A percentile compares a stretch with the other conserved stretches of the same genome.
Evolutionary conservation across 2,113 vertebrate genomes (phyloP).

Genomic region (Malurus cyaneus): DNA sequence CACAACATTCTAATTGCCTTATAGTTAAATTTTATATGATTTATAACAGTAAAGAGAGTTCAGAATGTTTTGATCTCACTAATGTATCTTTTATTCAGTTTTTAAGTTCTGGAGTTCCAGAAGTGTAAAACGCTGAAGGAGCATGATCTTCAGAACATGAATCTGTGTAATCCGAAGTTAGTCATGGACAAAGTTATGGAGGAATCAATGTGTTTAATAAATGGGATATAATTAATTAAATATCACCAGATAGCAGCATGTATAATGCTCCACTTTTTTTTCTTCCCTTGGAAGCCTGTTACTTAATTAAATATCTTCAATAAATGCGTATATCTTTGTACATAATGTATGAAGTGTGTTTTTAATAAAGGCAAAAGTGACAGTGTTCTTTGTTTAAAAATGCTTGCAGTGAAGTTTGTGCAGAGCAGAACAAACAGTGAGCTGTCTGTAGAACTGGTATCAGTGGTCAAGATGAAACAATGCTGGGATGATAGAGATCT

Average conservation of each 20-base stretch:
- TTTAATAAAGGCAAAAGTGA: not conserved
- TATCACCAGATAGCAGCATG: not conserved
- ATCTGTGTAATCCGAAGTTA: not conserved
- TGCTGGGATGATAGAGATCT: not conserved
- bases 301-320: not conserved
- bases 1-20: not conserved
- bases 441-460: not conserved
- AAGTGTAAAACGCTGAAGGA: not conserved
- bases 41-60: not conserved
- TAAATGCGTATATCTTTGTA: not conserved
- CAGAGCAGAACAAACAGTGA: not conserved
- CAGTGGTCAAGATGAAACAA: not conserved
- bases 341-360: not conserved
- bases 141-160: not conserved
- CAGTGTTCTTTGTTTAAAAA: not conserved
- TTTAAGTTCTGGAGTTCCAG: not conserved
- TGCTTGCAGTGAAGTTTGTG: fast-evolving
- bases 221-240: not conserved
- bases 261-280: not conserved
- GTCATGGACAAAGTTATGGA: not conserved
- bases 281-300: not conserved
- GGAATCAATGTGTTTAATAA: not conserved
- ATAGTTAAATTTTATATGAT: not conserved
- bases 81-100: not conserved
- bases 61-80: not conserved